Percentiles rank a stretch among this genome's conserved stretches.
Evolutionary conservation across 2,888 invertebrate genomes (phyloP).

Genomic region (Nysson spinosus): DNA sequence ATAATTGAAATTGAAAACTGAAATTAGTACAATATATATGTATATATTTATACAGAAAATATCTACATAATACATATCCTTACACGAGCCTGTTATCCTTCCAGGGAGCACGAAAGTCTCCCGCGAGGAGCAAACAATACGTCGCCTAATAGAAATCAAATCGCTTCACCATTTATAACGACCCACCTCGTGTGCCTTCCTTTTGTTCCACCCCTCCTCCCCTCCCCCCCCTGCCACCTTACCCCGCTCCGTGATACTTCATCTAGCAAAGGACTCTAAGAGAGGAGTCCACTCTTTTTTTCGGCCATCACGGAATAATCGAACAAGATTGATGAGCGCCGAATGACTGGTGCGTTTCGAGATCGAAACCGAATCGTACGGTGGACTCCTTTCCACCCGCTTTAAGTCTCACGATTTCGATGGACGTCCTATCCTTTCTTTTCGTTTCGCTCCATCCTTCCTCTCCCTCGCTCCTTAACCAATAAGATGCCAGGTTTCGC

Average conservation of each 20-base stretch:
- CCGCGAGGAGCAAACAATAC: conserved; percentile 71
- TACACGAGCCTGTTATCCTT: too few relatives aligned
- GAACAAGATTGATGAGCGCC: conserved; percentile 77
- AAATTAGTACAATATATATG: too few relatives aligned
- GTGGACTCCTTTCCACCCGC: conserved; percentile 9
- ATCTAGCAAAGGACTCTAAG: too few relatives aligned
- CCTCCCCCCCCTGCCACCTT: conserved; percentile 8
- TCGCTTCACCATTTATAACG: conserved; percentile 71
- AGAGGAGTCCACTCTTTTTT: conserved; percentile 61
- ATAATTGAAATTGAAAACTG: too few relatives aligned
- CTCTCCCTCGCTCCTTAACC: conserved; percentile 5
- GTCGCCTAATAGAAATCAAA: conserved; percentile 75
- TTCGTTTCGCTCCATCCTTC: neutral
- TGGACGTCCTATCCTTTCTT: conserved; percentile 17
- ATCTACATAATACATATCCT: too few relatives aligned
- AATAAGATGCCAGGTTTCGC: neutral
- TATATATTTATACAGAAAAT: too few relatives aligned
- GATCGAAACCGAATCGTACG: conserved; percentile 37
- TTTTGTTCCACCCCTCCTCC: conserved; percentile 54
- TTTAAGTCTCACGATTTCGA: neutral
- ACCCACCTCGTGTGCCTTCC: conserved; percentile 50
- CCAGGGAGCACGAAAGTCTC: conserved; percentile 55
- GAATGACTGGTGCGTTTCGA: conserved; percentile 70
- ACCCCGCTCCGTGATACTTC: conserved; percentile 23
- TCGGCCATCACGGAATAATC: conserved; percentile 77